A percentile compares a stretch with the other conserved stretches of the same genome.
These are phyloP conservation scores for Mongoloraphidia duomilia DNA, from an alignment of 2,888 invertebrate genomes.

Conservation along the genomic window DNA sequence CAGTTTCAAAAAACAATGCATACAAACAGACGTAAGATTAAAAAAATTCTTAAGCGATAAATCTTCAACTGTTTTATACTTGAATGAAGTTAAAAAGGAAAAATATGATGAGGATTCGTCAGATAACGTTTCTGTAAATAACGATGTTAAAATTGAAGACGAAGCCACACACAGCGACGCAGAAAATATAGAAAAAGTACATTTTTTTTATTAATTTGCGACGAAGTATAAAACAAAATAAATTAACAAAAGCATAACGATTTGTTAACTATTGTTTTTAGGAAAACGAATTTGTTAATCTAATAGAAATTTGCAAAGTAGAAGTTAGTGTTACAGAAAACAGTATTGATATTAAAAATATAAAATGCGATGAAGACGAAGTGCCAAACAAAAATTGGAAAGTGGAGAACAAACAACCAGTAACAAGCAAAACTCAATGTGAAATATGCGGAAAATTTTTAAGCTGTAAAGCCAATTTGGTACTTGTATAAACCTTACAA, in stretches of 20 bases:
- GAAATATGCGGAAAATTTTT: slow-evolving; percentile 1
- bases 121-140: too few relatives aligned
- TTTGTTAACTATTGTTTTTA: too few relatives aligned
- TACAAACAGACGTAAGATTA: slow-evolving; percentile 8
- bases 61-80: neutral
- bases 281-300: too few relatives aligned
- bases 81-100: neutral
- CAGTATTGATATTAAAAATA: neutral
- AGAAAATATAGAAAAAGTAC: too few relatives aligned
- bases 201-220: too few relatives aligned
- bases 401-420: neutral
- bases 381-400: neutral
- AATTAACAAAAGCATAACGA: too few relatives aligned
- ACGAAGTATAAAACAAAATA: too few relatives aligned
- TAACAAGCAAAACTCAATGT: neutral
- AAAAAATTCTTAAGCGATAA: slow-evolving; percentile 6
- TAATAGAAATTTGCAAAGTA: too few relatives aligned
- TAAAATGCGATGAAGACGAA: neutral
- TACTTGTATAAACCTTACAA: neutral
- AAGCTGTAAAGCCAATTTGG: slow-evolving; percentile 1
- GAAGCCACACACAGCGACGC: too few relatives aligned
- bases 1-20: slow-evolving; percentile 10
- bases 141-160: too few relatives aligned
- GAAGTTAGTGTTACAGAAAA: too few relatives aligned
- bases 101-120: too few relatives aligned